Base-by-base conservation (phyloP, 2,113 vertebrate genomes). In the Lampris megalopsis region DNA sequence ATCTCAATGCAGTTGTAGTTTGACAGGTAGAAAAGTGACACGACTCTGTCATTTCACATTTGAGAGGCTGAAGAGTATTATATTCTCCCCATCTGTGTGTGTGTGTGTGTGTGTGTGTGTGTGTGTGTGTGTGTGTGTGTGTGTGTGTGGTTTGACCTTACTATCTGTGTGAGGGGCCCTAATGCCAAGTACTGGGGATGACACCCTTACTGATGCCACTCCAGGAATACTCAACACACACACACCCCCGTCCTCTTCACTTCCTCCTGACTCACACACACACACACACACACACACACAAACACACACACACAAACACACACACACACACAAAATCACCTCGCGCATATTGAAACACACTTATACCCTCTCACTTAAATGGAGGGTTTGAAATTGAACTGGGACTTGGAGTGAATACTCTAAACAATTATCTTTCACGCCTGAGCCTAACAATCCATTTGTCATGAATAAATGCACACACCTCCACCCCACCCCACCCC, bases 391-490 rank as follows among this genome's bases (percentile, higher is more conserved):
- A 92, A 93, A 93, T 92, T 91, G 91, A 92, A 83, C 86, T 90
- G 91, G 89, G 90, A 92, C 89, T 81, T 87, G 82, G 67, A 84
- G 73, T 43, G 72, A 92, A 92, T 87, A 79, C 91, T 89, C 91
- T 63, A 89, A 92, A 91, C 90, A 91, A 93, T 93, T 92, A 92
- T 91, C 82, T 74, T 82, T 79, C 64, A 62, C 81, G 88, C 68
- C 56, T 72, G 82, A n/a, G 8, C 67, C 82, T 68, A 47, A 57
- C 82, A 81, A 86, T 90, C 88, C 89, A 89, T 91, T 88, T 85
- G 75, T 76, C 82, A 79, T 89, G 82, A 85, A 90, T 90, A 86
- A 77, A 87, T 89, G 87, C 84, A 81, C 82, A 47, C 62, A 41
- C 8, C 41, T 24, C 61, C 41, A 11, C 37, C 10, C 53, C 43